These are phyloP conservation scores for Timema podura DNA, from an alignment of 2,888 invertebrate species.

Conservation along the genomic window DNA sequence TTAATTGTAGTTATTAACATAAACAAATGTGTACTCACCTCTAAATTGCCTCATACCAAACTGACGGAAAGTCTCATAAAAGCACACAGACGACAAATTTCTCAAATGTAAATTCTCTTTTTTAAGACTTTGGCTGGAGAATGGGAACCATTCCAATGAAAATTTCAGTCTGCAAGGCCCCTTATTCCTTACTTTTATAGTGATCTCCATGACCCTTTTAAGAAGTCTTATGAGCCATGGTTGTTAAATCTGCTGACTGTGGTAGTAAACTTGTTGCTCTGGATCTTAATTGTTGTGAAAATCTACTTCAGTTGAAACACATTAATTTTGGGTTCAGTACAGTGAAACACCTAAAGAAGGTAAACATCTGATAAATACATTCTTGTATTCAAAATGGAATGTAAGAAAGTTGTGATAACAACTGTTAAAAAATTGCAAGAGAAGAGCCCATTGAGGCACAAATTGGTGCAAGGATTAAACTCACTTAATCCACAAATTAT, in stretches of 20 bases:
- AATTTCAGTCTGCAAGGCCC: too few species aligned
- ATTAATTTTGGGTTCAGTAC: not conserved
- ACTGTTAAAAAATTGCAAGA: not conserved
- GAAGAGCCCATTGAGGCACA: not conserved
- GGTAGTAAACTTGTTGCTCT: not conserved
- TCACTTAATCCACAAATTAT: not conserved
- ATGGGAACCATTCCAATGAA: too few species aligned
- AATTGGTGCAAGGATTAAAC: not conserved
- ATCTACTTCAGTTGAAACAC: conserved; percentile 5
- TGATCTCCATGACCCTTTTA: not conserved
- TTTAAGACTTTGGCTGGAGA: too few species aligned
- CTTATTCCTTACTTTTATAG: not conserved
- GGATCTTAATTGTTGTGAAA: not conserved
- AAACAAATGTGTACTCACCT: too few species aligned
- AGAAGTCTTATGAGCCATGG: not conserved
- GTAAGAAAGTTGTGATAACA: not conserved
- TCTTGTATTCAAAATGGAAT: not conserved
- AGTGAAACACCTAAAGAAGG: not conserved
- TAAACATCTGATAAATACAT: not conserved
- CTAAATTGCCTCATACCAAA: too few species aligned
- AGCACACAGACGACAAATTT: too few species aligned
- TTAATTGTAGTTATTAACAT: too few species aligned
- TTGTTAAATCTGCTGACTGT: not conserved
- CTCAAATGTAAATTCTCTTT: too few species aligned
- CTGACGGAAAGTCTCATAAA: too few species aligned